Base-by-base conservation (phyloP, 2,797 vertebrate genomes). In the Cryptoblepharus egeriae region DNA sequence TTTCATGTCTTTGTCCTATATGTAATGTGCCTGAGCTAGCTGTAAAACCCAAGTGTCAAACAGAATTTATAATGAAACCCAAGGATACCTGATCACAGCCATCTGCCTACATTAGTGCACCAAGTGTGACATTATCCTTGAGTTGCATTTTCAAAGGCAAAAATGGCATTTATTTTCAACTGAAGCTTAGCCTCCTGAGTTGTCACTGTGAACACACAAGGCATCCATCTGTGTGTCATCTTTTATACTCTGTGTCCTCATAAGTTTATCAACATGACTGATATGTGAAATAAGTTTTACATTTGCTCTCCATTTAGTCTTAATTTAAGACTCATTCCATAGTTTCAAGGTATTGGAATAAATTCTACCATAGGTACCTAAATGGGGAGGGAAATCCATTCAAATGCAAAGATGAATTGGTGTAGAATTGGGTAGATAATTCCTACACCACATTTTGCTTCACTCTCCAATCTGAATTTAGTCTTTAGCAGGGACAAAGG, bases 21-120 rank as follows among this genome's bases (percentile, higher is more conserved):
- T 79, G 18, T 68, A 68, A 49, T 13, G 37, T 74, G 18, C 49
- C n/a, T 58, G 35, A 61, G 26, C 24, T 37, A 57, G 30, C 52
- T 84, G 71, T 68, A 67, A 84, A 79, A 84, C n/a, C 63, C 77
- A 79, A 79, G 18, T 79, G 39, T 58, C 76, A 84, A 49, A 52
- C 30, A 61, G 49, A 83, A 79, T 72, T 79, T 70, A 84, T 74
- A 84, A 45, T 58, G 58, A n/a, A 74, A 84, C 57, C 37, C 30
- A 67, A 24, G 61, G 52, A 67, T 68, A 74, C 70, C 26, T 79
- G 70, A 79, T 74, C 82, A 75, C 30, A 84, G 63, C 82, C 82
- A 79, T 79, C 70, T 84, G 82, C 52, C 76, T 64, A 60, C 52
- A 61, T 74, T 60, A 75, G 55, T 49, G 70, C 39, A 79, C 26